Percentiles rank a stretch among this genome's conserved stretches.
These are phyloP conservation scores for Pegoplata infirma DNA, from an alignment of 2,888 invertebrate species.

Conservation along the genomic window DNA sequence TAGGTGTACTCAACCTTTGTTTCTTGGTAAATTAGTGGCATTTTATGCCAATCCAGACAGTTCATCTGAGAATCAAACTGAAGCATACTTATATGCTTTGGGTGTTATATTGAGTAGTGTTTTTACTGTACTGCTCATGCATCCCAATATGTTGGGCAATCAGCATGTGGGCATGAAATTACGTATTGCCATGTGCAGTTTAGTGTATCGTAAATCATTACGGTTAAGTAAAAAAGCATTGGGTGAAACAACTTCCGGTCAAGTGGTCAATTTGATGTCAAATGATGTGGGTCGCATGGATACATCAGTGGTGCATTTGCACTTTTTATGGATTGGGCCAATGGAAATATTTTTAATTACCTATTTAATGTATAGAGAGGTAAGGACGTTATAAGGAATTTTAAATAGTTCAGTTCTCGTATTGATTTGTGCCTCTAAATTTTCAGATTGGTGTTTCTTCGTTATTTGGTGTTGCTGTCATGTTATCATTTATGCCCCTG, in stretches of 20 bases:
- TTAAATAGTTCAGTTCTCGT: neutral
- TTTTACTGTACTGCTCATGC: constrained; percentile 86
- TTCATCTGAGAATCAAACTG: constrained; percentile 64
- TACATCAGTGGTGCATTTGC: constrained; percentile 88
- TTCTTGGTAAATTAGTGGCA: constrained; percentile 82
- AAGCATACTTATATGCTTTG: constrained; percentile 88
- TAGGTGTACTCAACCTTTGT: constrained; percentile 83
- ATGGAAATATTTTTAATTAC: constrained; percentile 88
- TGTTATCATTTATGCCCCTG: constrained; percentile 84
- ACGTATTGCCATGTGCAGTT: constrained; percentile 83
- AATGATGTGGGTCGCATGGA: constrained; percentile 90
- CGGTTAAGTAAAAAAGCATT: constrained; percentile 85
- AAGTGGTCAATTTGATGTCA: constrained; percentile 92
- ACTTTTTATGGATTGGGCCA: constrained; percentile 94
- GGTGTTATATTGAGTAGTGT: constrained; percentile 86
- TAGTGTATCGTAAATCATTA: constrained; percentile 84
- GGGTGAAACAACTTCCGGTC: constrained; percentile 85
- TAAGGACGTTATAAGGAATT: constrained; percentile 17
- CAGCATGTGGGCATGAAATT: constrained; percentile 84
- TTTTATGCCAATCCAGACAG: constrained; percentile 77
- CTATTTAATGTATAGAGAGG: constrained; percentile 82
- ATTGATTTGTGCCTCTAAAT: neutral
- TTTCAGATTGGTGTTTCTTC: constrained; percentile 79
- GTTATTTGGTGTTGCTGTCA: constrained; percentile 80
- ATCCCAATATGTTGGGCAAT: constrained; percentile 90